Base-by-base conservation (phyloP, 2,797 vertebrate genomes). In the Nannoperca australis region DNA sequence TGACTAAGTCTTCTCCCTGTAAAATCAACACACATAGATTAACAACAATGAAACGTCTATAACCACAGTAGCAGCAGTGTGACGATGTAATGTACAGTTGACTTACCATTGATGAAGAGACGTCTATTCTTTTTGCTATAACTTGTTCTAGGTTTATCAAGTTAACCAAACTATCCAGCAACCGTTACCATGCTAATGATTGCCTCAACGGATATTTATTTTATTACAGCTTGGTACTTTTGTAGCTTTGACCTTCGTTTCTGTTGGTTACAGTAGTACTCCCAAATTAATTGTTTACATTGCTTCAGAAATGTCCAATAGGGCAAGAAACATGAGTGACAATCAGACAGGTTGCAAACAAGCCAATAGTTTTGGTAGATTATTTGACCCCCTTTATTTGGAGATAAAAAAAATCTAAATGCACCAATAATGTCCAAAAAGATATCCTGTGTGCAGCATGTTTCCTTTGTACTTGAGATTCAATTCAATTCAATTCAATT, bases 1-100 rank as follows among this genome's bases (percentile, higher is more conserved):
- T 24, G 36, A 27, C 8, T 15, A 5, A 18, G 13, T 78, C 45
- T 78, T 73, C 50, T 85, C 5, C 40, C 84, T 91, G 70, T 7
- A 70, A 73, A 68, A 51, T 38, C 3, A 51, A 64, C 15, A 79
- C 32, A 60, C 50, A 76, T 0, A 69, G 2, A 27, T 2, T 0
- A 32, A n/a, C 13, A 54, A 49, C 17, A 53, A 18, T 38, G 11
- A 17, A 6, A 20, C 17, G 5, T 34, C 15, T 47, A 5, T n/a
- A 20, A 51, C 18, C 11, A 34, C n/a, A 30, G 17, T 3, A 22
- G 22, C 7, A 58, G 20, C 18, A 10, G n/a, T 27, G n/a, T 30
- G 15, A 45, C 10, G 9, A 30, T 69, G 15, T 20, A 4, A n/a
- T 64, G 18, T 54, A 2, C 34, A 45, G 20, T 24, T 63, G 49